These are phyloP conservation scores for Muschampia plurimacula DNA, from an alignment of 2,888 invertebrate genomes.

Conservation along the genomic window DNA sequence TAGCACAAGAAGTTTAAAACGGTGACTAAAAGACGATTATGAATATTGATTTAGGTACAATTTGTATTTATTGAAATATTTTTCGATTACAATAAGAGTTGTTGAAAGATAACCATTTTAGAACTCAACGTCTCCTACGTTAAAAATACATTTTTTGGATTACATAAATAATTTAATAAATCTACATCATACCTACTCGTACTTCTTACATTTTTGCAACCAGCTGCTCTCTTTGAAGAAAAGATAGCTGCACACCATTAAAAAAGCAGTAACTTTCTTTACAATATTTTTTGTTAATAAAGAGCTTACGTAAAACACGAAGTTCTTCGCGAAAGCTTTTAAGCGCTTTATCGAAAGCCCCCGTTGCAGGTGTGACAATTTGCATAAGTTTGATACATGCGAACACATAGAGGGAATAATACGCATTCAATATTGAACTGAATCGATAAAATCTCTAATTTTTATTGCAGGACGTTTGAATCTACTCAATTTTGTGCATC, in stretches of 20 bases:
- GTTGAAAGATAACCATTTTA: too few relatives aligned
- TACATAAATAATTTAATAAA: too few relatives aligned
- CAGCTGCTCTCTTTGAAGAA: background rate
- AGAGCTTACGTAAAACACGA: conserved; percentile 65
- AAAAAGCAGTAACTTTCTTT: background rate
- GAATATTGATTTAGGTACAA: too few relatives aligned
- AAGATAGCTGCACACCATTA: background rate
- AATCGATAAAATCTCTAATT: background rate
- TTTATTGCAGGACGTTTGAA: background rate
- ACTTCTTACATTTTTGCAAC: too few relatives aligned
- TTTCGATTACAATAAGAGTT: too few relatives aligned
- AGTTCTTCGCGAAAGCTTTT: conserved; percentile 58
- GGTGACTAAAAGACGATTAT: too few relatives aligned
- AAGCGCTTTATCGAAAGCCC: conserved; percentile 50
- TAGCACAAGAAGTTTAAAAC: too few relatives aligned
- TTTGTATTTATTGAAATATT: too few relatives aligned
- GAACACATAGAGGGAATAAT: conserved; percentile 8
- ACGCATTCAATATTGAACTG: background rate
- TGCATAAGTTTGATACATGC: conserved; percentile 33
- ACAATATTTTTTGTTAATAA: conserved; percentile 79
- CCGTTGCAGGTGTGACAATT: conserved; percentile 33
- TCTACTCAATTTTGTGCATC: background rate
- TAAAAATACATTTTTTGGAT: too few relatives aligned
- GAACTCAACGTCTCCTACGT: too few relatives aligned
- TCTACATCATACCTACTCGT: too few relatives aligned